Conservation (phyloP, 2,113 vertebrate species). For the Dendropsophus ebraccatus region DNA sequence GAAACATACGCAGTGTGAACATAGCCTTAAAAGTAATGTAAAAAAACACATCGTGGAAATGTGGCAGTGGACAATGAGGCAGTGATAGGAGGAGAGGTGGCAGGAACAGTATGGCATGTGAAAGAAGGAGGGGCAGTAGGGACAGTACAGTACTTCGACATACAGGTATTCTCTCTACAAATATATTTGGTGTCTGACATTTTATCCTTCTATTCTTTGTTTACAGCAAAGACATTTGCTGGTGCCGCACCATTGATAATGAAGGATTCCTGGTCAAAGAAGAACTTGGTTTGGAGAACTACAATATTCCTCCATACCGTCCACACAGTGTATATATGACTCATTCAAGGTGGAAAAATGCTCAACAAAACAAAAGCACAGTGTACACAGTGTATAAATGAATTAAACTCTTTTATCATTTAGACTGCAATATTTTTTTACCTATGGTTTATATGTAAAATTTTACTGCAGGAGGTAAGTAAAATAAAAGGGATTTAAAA, state of each 20-base stretch:
- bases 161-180: not conserved
- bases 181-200: not conserved
- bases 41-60: no score
- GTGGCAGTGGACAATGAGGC: no score
- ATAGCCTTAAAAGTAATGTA: no score
- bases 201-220: not conserved
- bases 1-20: no score
- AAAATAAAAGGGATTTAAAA: not conserved
- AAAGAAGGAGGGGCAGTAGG: no score
- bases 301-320: not conserved
- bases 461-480: not conserved
- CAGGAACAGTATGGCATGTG: no score
- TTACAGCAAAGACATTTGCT: conserved; percentile 59
- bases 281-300: not conserved
- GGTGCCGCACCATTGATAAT: conserved; percentile 29
- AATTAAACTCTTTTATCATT: not conserved
- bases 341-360: not conserved
- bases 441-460: not conserved
- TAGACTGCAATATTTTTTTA: not conserved
- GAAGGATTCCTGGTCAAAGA: conserved; percentile 1
- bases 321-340: not conserved
- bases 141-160: no score
- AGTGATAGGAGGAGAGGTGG: no score
- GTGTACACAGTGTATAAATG: conserved; percentile 2
- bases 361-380: not conserved